These are phyloP conservation scores for Congeria kusceri DNA, from an alignment of 2,888 invertebrate species.

Conservation along the genomic window DNA sequence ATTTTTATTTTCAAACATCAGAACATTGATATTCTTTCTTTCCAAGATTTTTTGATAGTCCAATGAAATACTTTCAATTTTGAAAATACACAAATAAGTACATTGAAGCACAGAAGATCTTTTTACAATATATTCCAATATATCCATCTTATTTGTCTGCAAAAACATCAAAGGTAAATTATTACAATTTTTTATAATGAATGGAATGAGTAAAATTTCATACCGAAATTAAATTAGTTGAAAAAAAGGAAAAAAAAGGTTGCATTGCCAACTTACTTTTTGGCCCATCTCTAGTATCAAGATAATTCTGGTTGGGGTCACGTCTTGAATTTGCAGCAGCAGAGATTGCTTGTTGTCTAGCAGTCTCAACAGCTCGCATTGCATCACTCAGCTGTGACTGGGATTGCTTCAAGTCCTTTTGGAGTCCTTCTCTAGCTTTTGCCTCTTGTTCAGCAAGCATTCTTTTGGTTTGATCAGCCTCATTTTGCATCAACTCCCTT, in stretches of 20 bases:
- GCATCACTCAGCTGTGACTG: slow-evolving; percentile 35
- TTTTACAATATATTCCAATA: slow-evolving; percentile 3
- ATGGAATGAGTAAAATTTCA: too few species aligned
- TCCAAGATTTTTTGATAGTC: too few species aligned
- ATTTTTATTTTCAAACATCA: too few species aligned
- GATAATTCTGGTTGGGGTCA: slow-evolving; percentile 23
- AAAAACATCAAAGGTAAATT: too few species aligned
- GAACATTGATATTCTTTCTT: too few species aligned
- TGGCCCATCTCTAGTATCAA: slow-evolving; percentile 32
- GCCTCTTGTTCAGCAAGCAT: slow-evolving; percentile 53
- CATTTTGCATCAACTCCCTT: slow-evolving; percentile 39
- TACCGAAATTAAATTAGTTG: too few species aligned
- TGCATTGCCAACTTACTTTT: slow-evolving; percentile 26
- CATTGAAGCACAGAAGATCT: not conserved
- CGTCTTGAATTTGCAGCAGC: slow-evolving; percentile 21
- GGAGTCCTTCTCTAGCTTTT: slow-evolving; percentile 30
- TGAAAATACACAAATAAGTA: not conserved
- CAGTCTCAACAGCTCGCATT: slow-evolving; percentile 20
- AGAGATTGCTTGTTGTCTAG: slow-evolving; percentile 17
- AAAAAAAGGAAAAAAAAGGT: too few species aligned
- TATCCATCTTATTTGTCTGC: too few species aligned
- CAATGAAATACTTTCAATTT: too few species aligned
- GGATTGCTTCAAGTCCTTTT: slow-evolving; percentile 20
- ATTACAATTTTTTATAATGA: too few species aligned
- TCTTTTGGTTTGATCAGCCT: slow-evolving; percentile 44